These are phyloP conservation scores for Pachyramphus minor DNA, from an alignment of 2,113 vertebrate genomes.

Conservation along the genomic window DNA sequence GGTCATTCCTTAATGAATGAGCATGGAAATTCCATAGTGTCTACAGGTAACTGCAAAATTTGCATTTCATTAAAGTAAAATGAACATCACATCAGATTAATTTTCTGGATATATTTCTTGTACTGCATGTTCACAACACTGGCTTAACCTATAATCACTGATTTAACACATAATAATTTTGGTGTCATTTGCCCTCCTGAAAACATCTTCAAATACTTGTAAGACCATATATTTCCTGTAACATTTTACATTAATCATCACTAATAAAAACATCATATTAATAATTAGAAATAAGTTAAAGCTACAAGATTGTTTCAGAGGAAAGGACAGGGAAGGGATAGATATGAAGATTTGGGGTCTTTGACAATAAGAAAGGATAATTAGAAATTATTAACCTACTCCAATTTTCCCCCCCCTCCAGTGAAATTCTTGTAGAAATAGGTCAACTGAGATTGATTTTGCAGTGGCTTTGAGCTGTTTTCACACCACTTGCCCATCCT, in stretches of 20 bases:
- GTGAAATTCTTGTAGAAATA: constrained; percentile 28
- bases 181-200: background rate
- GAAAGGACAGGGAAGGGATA: background rate
- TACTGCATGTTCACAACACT: background rate
- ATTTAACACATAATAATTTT: background rate
- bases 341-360: background rate
- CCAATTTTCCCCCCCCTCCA: background rate
- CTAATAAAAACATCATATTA: background rate
- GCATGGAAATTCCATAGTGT: background rate
- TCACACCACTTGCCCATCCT: background rate
- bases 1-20: background rate
- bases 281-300: background rate
- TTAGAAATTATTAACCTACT: constrained; percentile 40
- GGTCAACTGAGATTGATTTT: constrained; percentile 14
- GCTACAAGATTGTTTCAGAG: background rate
- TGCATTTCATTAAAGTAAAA: background rate
- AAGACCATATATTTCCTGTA: background rate
- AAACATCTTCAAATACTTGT: background rate
- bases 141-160: background rate
- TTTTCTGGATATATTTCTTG: background rate
- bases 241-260: background rate
- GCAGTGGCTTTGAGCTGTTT: background rate
- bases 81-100: background rate
- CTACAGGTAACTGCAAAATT: background rate
- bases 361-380: background rate